phyloP scores from a whole-genome alignment of 2,888 invertebrate genomes.

The Plusia festucae region DNA sequence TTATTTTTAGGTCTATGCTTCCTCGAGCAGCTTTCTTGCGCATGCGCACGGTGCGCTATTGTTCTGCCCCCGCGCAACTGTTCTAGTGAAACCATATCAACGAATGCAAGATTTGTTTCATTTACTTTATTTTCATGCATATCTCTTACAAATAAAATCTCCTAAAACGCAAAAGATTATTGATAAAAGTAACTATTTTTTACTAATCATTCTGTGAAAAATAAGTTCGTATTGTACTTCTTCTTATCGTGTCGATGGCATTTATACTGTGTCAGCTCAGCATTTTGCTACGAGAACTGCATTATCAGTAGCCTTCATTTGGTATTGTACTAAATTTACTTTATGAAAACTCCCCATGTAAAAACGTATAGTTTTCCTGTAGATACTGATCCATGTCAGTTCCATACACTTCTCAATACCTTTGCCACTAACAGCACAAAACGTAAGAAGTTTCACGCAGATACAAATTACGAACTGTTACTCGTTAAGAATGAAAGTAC shows the following conservation, averaged over 20 bases:
- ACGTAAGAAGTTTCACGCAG: constrained; percentile 26
- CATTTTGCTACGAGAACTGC: too few species aligned
- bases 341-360: too few species aligned
- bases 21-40: constrained; percentile 11
- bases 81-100: constrained; percentile 1
- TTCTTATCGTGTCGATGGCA: too few species aligned
- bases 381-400: background rate
- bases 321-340: too few species aligned
- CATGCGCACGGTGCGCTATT: constrained; percentile 10
- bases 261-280: too few species aligned
- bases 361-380: too few species aligned
- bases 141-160: background rate
- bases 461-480: constrained; percentile 20
- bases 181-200: too few species aligned
- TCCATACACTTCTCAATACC: background rate
- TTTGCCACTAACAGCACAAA: constrained; percentile 5
- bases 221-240: too few species aligned
- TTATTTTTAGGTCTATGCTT: constrained; percentile 14
- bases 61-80: constrained; percentile 16
- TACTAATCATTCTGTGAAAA: too few species aligned
- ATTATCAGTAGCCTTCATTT: too few species aligned
- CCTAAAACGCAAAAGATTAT: too few species aligned
- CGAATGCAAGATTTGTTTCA: background rate
- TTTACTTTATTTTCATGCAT: background rate
- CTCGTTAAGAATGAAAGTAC: constrained; percentile 53